Conservation (phyloP, 2,113 vertebrate genomes). For the Erythrocebus patas region DNA sequence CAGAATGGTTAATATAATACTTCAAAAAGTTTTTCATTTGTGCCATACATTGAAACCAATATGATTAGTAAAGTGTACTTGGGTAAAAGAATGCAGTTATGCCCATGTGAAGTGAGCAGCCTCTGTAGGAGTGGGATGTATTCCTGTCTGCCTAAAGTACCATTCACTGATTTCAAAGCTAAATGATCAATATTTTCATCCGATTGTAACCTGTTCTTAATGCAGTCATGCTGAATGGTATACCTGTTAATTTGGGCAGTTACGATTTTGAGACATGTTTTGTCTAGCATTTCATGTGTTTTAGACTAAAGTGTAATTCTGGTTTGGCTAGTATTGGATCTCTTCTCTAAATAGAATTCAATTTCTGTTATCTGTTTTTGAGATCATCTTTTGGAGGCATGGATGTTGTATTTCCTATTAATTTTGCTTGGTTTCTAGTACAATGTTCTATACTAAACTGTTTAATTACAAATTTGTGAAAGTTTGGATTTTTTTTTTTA, state of each 20-base stretch:
- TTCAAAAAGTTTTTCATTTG: not conserved
- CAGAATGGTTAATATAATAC: not conserved
- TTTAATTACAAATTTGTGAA: not conserved
- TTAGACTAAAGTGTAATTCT: not conserved
- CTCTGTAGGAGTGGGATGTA: rapidly evolving
- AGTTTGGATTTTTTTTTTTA: not conserved
- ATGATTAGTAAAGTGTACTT: not conserved
- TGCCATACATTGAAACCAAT: not conserved
- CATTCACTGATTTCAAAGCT: not conserved
- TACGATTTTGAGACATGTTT: not conserved
- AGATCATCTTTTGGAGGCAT: not conserved
- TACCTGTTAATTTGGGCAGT: not conserved
- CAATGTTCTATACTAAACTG: not conserved
- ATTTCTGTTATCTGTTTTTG: not conserved
- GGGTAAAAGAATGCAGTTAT: not conserved
- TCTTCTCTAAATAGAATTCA: not conserved
- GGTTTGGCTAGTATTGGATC: not conserved
- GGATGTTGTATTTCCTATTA: not conserved
- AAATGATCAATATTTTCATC: not conserved
- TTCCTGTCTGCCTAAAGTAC: not conserved
- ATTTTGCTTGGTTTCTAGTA: not conserved
- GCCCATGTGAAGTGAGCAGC: not conserved
- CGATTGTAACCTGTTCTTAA: not conserved
- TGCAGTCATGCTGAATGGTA: not conserved
- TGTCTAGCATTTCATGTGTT: not conserved